Percentiles rank a stretch among this genome's conserved stretches.
These are phyloP conservation scores for Cantharis nigra DNA, from an alignment of 2,888 invertebrate species.

Conservation along the genomic window DNA sequence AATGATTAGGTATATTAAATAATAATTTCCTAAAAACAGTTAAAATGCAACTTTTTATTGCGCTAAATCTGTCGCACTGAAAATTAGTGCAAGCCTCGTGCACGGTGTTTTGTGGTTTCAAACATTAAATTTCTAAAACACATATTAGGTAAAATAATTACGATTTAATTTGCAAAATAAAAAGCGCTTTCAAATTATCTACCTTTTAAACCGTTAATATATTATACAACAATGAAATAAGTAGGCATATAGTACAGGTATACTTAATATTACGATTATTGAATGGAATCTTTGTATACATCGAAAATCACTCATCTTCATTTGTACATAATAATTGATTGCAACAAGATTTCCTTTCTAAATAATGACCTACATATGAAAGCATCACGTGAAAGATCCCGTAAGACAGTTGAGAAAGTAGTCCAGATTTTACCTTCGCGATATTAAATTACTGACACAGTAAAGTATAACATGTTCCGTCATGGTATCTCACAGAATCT, in stretches of 20 bases:
- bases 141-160: neutral
- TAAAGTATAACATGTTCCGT: conserved; percentile 2
- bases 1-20: neutral
- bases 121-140: neutral
- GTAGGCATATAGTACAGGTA: neutral
- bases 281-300: neutral
- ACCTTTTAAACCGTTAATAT: neutral
- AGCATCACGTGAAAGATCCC: conserved; percentile 17
- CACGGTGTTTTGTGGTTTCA: neutral
- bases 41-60: neutral
- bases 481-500: neutral
- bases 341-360: conserved; percentile 21
- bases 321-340: neutral
- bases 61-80: neutral
- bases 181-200: neutral
- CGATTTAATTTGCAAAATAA: neutral
- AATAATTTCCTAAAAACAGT: neutral
- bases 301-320: neutral
- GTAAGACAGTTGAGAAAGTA: conserved; percentile 13
- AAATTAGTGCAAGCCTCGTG: neutral
- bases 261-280: neutral
- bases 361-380: conserved; percentile 14
- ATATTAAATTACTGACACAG: conserved; percentile 10
- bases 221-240: neutral
- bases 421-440: conserved; percentile 8